phyloP scores from a whole-genome alignment of 1,140 invertebrate genomes.

The Heterodera carotae region DNA sequence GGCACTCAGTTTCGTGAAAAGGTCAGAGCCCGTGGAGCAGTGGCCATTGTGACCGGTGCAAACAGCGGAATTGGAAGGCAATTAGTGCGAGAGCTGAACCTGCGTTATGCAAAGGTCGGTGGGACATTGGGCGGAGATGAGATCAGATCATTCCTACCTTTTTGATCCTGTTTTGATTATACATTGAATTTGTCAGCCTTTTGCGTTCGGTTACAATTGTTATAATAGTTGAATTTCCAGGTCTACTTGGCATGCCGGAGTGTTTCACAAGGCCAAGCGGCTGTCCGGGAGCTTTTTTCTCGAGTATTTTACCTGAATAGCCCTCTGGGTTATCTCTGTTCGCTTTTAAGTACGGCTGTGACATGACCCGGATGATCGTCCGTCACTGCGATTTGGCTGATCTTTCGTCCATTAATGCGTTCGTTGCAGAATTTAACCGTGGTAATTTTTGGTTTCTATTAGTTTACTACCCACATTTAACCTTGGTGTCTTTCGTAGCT shows the following conservation, averaged over 20 bases:
- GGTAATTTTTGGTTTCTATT: constrained; percentile 23
- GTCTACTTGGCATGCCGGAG: constrained; percentile 52
- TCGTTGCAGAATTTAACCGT: constrained; percentile 48
- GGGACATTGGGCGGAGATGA: not conserved
- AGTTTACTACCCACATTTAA: not conserved
- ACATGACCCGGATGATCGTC: constrained; percentile 45
- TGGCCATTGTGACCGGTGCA: constrained; percentile 44
- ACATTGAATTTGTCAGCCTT: too few species aligned
- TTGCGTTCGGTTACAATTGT: too few species aligned
- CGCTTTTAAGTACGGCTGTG: constrained; percentile 46
- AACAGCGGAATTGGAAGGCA: constrained; percentile 44
- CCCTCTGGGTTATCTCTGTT: not conserved
- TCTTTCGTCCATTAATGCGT: constrained; percentile 41
- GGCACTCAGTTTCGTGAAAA: constrained; percentile 48
- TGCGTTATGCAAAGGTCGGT: constrained; percentile 39
- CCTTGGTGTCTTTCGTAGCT: too few species aligned
- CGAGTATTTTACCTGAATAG: constrained; percentile 24
- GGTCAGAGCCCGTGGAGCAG: constrained; percentile 45
- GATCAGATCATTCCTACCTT: too few species aligned
- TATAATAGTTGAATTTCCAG: too few species aligned
- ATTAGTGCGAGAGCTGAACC: constrained; percentile 46
- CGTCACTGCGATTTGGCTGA: constrained; percentile 38
- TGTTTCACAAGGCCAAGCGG: constrained; percentile 40
- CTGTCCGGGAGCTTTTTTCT: constrained; percentile 33
- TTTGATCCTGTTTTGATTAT: too few species aligned